Percentiles rank a stretch among this genome's conserved stretches.
These are phyloP conservation scores for Xenopus tropicalis DNA, from an alignment of 2,113 vertebrate genomes.

Conservation along the genomic window DNA sequence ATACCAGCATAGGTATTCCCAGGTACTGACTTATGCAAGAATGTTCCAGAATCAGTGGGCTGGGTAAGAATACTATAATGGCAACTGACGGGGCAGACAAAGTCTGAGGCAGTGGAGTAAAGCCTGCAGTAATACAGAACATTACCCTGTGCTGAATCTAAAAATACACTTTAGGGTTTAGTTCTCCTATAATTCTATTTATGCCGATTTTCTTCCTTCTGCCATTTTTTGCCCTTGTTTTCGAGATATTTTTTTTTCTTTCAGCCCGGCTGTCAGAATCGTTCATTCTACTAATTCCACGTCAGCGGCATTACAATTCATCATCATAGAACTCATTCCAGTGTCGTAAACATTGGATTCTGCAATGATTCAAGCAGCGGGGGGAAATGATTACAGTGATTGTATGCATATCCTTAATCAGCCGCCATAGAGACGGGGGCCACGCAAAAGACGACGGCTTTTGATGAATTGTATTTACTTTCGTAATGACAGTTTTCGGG, in stretches of 20 bases:
- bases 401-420: constrained; percentile 44
- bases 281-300: constrained; percentile 14
- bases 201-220: background rate
- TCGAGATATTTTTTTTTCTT: background rate
- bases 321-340: constrained; percentile 40
- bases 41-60: too few species aligned
- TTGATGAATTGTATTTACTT: constrained; percentile 43
- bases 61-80: too few species aligned
- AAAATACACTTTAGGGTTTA: background rate
- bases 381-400: constrained; percentile 40
- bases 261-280: constrained; percentile 7
- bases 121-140: too few species aligned
- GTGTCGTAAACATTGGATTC: constrained; percentile 29
- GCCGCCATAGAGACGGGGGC: constrained; percentile 22
- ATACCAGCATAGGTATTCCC: too few species aligned
- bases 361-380: constrained; percentile 37
- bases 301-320: constrained; percentile 30
- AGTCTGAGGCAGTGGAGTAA: too few species aligned
- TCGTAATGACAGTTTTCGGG: constrained; percentile 27
- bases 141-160: too few species aligned
- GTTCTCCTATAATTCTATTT: background rate
- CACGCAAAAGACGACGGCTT: background rate
- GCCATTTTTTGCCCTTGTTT: background rate
- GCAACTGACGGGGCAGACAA: too few species aligned
- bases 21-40: too few species aligned